A percentile compares a stretch with the other conserved stretches of the same genome.
Evolutionary conservation across 1,140 invertebrate species (phyloP).

Genomic region (Hylaeus volcanicus): DNA sequence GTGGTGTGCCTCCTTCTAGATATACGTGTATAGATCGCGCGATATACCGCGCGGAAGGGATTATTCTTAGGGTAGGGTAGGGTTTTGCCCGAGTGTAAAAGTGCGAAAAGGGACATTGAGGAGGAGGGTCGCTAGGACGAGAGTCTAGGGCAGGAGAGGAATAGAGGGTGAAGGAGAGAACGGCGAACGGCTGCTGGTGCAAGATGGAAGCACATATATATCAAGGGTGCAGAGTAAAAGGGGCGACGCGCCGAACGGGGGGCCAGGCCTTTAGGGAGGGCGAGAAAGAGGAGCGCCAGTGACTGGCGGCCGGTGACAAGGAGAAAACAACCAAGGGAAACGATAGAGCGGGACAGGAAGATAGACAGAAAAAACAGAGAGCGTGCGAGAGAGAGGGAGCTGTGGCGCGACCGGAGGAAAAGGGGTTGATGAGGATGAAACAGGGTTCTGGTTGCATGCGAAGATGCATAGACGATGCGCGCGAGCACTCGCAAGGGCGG

Average conservation of each 20-base stretch:
- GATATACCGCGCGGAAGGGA: constrained; percentile 65
- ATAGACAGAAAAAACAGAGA: background rate
- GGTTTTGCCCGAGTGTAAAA: constrained; percentile 69
- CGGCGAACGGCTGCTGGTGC: constrained; percentile 15
- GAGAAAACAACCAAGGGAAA: background rate
- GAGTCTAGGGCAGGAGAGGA: constrained; percentile 50
- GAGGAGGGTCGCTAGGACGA: constrained; percentile 59
- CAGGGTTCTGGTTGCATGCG: constrained; percentile 69
- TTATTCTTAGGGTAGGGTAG: constrained; percentile 70
- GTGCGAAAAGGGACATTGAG: constrained; percentile 68
- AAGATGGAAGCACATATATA: constrained; percentile 29
- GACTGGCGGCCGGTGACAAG: constrained; percentile 19
- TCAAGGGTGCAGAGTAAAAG: constrained; percentile 56
- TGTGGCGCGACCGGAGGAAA: constrained; percentile 42
- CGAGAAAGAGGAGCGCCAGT: constrained; percentile 44
- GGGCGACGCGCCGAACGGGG: constrained; percentile 30
- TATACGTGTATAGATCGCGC: constrained; percentile 64
- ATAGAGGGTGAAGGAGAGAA: constrained; percentile 38
- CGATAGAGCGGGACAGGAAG: constrained; percentile 5
- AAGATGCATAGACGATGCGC: constrained; percentile 77
- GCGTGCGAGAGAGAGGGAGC: constrained; percentile 17
- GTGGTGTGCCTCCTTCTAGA: constrained; percentile 49
- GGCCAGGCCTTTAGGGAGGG: constrained; percentile 21
- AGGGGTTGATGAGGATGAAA: constrained; percentile 65
- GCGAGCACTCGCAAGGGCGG: constrained; percentile 75